Base-by-base conservation (phyloP, 2,113 vertebrate species). In the Papio anubis region DNA sequence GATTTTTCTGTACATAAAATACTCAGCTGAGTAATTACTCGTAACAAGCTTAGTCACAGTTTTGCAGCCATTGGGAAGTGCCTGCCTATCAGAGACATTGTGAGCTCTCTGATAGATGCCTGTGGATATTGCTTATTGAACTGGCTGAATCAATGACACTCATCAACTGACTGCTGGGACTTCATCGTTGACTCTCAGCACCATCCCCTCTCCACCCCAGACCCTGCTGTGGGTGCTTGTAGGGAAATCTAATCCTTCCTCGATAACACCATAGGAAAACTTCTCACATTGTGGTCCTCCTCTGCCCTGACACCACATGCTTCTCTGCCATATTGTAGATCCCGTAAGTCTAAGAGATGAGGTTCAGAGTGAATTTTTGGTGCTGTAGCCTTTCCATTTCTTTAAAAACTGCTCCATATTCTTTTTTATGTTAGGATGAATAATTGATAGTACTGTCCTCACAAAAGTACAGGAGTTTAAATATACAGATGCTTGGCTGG, bases 271-370 rank as follows among this genome's bases (percentile, higher is more conserved):
- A 2, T 6, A 18, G 72, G 72, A 27, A 25, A 32, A 23, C 30
- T 45, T 52, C n/a, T 17, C 20, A 18, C 2, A 0, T 4, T 1
- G 0, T 5, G 8, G 17, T 32, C 27, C 30, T 64, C 27, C 18
- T 84, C 40, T 16, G 2, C 40, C 5, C 3, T 0, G 0, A 3
- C 1, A 8, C n/a, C 14, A 8, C 38, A 25, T 40, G 32, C 52
- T 68, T 8, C 10, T 25, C 16, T 61, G 7, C 30, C 35, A 11
- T 3, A 1, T 6, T 14, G 30, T 14, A 72, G 32, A 40, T 66
- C 55, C 32, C 11, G 0, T 20, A n/a, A 18, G 13, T 38, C 50
- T 64, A 32, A 55, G 27, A 78, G n/a, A n/a, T 35, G 61, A 72
- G 3, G 1, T 45, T 48, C 59, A 79, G n/a, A 16, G 20, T 35